Evolutionary conservation across 53 echinoderm and acorn worm genomes (phyloP).

Genomic region (Crossaster papposus): DNA sequence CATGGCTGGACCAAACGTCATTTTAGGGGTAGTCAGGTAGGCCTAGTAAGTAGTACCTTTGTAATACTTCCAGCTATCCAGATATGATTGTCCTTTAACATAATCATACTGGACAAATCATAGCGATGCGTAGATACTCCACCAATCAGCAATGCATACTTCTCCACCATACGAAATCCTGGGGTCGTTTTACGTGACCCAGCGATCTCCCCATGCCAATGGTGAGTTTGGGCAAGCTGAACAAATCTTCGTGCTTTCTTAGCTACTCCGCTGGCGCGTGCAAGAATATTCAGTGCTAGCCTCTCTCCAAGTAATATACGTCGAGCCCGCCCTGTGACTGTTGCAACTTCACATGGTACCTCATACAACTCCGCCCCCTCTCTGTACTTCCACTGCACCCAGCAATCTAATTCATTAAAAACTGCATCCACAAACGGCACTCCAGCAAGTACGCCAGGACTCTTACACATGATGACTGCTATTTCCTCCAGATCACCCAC

Average conservation of each 20-base stretch:
- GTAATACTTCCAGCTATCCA: slow-evolving; percentile 95
- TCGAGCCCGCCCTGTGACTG: slow-evolving; percentile 80
- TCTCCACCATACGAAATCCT: slow-evolving; percentile 96
- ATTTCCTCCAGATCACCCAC: slow-evolving; percentile 87
- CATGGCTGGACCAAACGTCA: no score
- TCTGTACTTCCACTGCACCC: slow-evolving; percentile 71
- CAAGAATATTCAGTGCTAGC: slow-evolving; percentile 82
- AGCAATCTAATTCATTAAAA: slow-evolving; percentile 79
- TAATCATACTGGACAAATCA: slow-evolving; percentile 97
- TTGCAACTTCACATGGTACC: slow-evolving; percentile 75
- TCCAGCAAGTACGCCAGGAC: slow-evolving; percentile 90
- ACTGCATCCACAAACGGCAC: slow-evolving; percentile 94
- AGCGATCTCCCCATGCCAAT: slow-evolving; percentile 87
- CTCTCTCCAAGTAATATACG: slow-evolving; percentile 90
- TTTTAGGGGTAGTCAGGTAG: background rate
- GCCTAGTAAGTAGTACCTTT: slow-evolving; percentile 55
- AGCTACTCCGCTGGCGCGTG: slow-evolving; percentile 91
- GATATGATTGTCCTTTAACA: slow-evolving; percentile 98
- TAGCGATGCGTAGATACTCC: slow-evolving; percentile 95
- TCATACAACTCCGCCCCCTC: slow-evolving; percentile 84
- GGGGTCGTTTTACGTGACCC: slow-evolving; percentile 97
- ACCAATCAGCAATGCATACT: slow-evolving; percentile 88
- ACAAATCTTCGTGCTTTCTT: slow-evolving; percentile 70
- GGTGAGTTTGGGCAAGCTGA: slow-evolving; percentile 64
- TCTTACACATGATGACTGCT: slow-evolving; percentile 93